Percentiles rank a stretch among this genome's conserved stretches.
Evolutionary conservation across 35 echinoderm and acorn worm genomes (phyloP).

Genomic region (Heliocidaris tuberculata): DNA sequence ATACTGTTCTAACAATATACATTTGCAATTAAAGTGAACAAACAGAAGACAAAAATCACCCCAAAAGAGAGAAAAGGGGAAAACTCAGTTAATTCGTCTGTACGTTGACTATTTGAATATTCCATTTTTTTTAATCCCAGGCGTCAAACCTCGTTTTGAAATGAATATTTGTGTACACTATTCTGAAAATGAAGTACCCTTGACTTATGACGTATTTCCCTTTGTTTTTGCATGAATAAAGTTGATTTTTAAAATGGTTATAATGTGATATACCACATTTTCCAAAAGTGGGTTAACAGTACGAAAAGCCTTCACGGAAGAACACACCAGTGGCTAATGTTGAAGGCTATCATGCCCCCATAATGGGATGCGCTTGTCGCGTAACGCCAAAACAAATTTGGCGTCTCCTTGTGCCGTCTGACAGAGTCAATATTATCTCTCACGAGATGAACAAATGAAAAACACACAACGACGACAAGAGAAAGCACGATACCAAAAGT

Average conservation of each 20-base stretch:
- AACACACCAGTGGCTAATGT: background rate
- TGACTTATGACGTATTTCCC: too few species aligned
- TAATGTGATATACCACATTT: background rate
- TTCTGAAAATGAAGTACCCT: too few species aligned
- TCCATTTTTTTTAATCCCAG: too few species aligned
- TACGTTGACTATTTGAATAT: too few species aligned
- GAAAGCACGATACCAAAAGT: background rate
- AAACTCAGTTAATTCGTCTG: too few species aligned
- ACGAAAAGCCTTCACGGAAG: background rate
- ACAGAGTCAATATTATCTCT: background rate
- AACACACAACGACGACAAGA: background rate
- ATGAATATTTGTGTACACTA: too few species aligned
- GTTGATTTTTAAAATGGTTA: background rate
- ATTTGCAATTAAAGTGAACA: too few species aligned
- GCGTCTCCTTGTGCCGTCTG: background rate
- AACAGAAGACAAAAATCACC: too few species aligned
- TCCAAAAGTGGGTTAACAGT: background rate
- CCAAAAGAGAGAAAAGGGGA: too few species aligned
- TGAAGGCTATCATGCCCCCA: background rate
- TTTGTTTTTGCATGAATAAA: background rate
- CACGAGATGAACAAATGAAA: background rate
- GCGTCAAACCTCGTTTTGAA: too few species aligned
- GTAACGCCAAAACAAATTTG: constrained; percentile 17
- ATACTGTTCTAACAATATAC: too few species aligned
- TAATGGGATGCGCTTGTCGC: background rate